Conservation (phyloP, 2,888 invertebrate species). For the Dicycla oo region DNA sequence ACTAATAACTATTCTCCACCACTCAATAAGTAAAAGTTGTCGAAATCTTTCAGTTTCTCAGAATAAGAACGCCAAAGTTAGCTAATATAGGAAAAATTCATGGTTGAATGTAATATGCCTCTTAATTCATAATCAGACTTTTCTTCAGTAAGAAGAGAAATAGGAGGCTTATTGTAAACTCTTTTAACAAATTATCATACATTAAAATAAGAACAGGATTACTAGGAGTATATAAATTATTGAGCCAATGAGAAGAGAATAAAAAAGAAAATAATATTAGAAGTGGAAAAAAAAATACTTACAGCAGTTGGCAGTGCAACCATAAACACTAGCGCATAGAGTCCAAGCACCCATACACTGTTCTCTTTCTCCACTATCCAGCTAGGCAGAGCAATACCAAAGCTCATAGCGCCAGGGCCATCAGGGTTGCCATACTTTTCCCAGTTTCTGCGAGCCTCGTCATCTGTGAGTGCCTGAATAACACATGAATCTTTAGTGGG, state of each 20-base stretch:
- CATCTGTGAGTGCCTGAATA: constrained; percentile 97
- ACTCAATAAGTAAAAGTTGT: no score
- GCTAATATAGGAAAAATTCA: no score
- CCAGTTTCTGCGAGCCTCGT: constrained; percentile 99
- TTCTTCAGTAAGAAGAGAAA: neutral
- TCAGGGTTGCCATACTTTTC: constrained; percentile 99
- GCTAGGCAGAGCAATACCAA: constrained; percentile 99
- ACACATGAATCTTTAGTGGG: neutral
- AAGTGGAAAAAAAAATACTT: constrained; percentile 74
- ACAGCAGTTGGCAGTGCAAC: constrained; percentile 97
- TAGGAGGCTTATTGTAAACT: neutral
- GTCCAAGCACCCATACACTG: constrained; percentile 98
- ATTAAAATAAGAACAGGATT: neutral
- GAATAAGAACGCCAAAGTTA: no score
- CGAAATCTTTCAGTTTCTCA: no score
- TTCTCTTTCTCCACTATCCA: constrained; percentile 99
- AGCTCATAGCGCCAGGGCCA: constrained; percentile 99
- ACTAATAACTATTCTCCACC: no score
- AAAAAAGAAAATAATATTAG: no score
- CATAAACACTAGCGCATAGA: constrained; percentile 99
- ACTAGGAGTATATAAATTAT: neutral
- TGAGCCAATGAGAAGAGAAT: no score
- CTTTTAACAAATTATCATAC: neutral
- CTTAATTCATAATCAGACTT: neutral
- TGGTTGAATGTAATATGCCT: no score